Percentiles rank a stretch among this genome's conserved stretches.
These are phyloP conservation scores for Plutella xylostella DNA, from an alignment of 2,888 invertebrate species.

Conservation along the genomic window DNA sequence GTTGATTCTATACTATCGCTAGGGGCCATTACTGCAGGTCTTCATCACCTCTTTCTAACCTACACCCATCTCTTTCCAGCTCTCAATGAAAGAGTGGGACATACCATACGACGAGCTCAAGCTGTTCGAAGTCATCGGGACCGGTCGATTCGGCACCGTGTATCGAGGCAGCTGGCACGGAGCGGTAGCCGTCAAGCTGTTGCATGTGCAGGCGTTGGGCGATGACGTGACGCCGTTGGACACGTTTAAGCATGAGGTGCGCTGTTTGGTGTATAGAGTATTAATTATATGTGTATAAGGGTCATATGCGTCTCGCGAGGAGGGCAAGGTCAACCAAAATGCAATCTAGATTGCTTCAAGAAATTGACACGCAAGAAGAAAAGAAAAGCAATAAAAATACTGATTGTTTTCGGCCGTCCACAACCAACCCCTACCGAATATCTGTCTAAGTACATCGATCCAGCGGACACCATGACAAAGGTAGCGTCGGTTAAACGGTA, in stretches of 20 bases:
- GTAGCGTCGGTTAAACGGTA: too few relatives aligned
- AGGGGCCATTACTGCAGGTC: too few relatives aligned
- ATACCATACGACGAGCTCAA: constrained; percentile 96
- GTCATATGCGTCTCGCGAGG: too few relatives aligned
- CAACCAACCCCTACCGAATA: background rate
- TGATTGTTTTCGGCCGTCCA: background rate
- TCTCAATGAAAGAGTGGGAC: constrained; percentile 96
- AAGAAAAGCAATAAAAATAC: background rate
- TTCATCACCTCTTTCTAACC: background rate
- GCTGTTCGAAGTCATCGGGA: constrained; percentile 88
- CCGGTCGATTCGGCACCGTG: constrained; percentile 94
- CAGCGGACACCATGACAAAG: too few relatives aligned
- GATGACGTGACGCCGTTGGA: constrained; percentile 91
- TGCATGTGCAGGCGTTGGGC: constrained; percentile 88
- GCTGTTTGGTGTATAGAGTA: too few relatives aligned
- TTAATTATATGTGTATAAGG: too few relatives aligned
- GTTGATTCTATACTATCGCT: too few relatives aligned
- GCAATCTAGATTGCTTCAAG: background rate
- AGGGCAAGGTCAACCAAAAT: too few relatives aligned
- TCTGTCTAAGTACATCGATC: too few relatives aligned
- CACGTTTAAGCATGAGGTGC: constrained; percentile 93
- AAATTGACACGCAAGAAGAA: background rate
- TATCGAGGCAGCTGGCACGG: constrained; percentile 98
- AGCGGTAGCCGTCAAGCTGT: constrained; percentile 95
- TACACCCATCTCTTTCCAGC: constrained; percentile 43